Base-by-base conservation (phyloP, 2,888 invertebrate genomes). In the Orthosia cruda region DNA sequence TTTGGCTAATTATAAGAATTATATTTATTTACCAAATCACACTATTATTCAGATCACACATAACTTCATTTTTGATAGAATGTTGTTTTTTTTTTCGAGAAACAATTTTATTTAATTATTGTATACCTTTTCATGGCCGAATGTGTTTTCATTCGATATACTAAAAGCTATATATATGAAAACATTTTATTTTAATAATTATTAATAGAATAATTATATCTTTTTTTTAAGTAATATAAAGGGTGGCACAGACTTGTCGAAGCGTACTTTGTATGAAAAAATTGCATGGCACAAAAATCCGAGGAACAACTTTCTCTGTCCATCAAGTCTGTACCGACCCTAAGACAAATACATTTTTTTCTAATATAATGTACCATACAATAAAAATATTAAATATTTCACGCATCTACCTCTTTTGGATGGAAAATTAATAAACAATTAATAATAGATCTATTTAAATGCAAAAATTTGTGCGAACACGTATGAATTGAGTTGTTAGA, bases 1-100 rank as follows among this genome's bases (percentile, higher is more conserved):
- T 91, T 91, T 92, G 92, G 90, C 91, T 92, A 92, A 88, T 71
- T 55, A 72, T 80, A 82, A 83, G 74, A 40, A 40, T 40, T 40
- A 40, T 40, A 86, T 67, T 70, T 40, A 80, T 80, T 79, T 57
- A 73, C 74, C 5, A 84, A 89, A 77, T 76, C 67, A 84, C 80
- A 71, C 75, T 86, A 86, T 70, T 71, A 77, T 81, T 81, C 81
- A 81, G 84, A 87, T 81, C 83, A 86, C 84, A 83, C 81, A 81
- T 78, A 85, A 84, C 74, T 77, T 81, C 15, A 71, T 82, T 80
- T 79, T 83, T 68, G 49, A 80, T 77, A 85, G 70, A 75, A 83
- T 23, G 18, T 73, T 73, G 18, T 40, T 12, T 58, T 40, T 40
- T n/a, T 67, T 71, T 67, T 65, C 4, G 18, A 65, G 50, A 70